Evolutionary conservation across 2,113 vertebrate genomes (phyloP).

Genomic region (Lichenostomus cassidix): DNA sequence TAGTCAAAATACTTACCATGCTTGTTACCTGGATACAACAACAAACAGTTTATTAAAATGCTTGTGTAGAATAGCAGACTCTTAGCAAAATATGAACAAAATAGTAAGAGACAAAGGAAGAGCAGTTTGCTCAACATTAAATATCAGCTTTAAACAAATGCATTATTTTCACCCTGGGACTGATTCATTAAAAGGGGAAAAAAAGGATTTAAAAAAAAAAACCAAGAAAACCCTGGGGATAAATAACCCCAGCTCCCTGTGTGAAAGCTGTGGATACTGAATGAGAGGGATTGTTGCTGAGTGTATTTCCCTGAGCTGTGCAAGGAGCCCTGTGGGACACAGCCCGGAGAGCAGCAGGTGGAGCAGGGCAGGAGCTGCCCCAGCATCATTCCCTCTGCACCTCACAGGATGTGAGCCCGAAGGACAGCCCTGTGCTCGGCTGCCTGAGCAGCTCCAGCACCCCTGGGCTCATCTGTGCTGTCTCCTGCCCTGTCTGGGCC

Average conservation of each 20-base stretch:
- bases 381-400: not conserved
- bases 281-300: not conserved
- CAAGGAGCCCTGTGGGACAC: not conserved
- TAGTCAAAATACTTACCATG: slow-evolving; percentile 94
- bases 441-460: not conserved
- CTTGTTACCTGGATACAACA: slow-evolving; percentile 96
- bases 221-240: not conserved
- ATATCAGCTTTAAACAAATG: slow-evolving; percentile 15
- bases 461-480: not conserved
- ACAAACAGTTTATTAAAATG: slow-evolving; percentile 88
- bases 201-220: not conserved
- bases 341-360: not conserved
- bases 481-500: not conserved
- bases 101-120: slow-evolving; percentile 42
- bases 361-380: slow-evolving; percentile 15
- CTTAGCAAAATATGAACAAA: slow-evolving; percentile 60
- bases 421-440: not conserved
- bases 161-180: slow-evolving; percentile 25
- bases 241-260: not conserved
- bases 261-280: not conserved
- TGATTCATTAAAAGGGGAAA: slow-evolving; percentile 60
- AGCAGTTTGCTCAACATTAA: slow-evolving; percentile 21
- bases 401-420: not conserved
- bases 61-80: slow-evolving; percentile 66
- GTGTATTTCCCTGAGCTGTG: not conserved